Evolutionary conservation across 2,888 invertebrate species (phyloP).

Genomic region (Stenchaetothrips biformis): DNA sequence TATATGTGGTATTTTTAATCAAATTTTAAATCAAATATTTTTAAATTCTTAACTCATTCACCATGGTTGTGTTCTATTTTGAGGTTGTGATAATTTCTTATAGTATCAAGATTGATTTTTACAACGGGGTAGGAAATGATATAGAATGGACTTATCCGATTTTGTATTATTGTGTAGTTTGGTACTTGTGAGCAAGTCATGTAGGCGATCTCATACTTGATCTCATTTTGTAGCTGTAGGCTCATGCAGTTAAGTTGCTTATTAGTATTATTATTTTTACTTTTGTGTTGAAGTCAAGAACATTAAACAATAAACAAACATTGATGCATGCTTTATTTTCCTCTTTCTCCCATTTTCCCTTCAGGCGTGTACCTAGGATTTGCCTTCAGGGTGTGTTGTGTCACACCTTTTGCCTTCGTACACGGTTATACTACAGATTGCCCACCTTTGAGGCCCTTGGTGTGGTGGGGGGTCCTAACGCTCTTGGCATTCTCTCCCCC

Average conservation of each 20-base stretch:
- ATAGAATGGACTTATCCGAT: background rate
- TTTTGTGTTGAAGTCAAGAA: too few relatives aligned
- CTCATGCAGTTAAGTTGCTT: background rate
- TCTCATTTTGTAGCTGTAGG: conserved; percentile 9
- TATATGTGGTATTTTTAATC: background rate
- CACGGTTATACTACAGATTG: too few relatives aligned
- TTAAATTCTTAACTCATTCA: background rate
- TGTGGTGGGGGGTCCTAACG: too few relatives aligned
- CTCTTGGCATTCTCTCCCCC: too few relatives aligned
- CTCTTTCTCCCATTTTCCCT: background rate
- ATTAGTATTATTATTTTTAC: background rate
- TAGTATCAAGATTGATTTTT: background rate
- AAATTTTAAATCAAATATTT: background rate
- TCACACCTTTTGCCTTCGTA: too few relatives aligned
- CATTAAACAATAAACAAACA: too few relatives aligned
- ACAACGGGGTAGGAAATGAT: too few relatives aligned
- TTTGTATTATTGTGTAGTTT: background rate
- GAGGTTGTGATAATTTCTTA: background rate
- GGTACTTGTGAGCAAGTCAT: conserved; percentile 19
- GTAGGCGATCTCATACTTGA: conserved; percentile 23
- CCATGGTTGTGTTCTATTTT: background rate
- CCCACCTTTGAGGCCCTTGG: too few relatives aligned
- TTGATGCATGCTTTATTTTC: conserved; percentile 2
- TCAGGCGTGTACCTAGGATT: too few relatives aligned
- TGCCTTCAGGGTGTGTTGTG: too few relatives aligned